Evolutionary conservation across 2,113 vertebrate genomes (phyloP).

Genomic region (Myocastor coypus): DNA sequence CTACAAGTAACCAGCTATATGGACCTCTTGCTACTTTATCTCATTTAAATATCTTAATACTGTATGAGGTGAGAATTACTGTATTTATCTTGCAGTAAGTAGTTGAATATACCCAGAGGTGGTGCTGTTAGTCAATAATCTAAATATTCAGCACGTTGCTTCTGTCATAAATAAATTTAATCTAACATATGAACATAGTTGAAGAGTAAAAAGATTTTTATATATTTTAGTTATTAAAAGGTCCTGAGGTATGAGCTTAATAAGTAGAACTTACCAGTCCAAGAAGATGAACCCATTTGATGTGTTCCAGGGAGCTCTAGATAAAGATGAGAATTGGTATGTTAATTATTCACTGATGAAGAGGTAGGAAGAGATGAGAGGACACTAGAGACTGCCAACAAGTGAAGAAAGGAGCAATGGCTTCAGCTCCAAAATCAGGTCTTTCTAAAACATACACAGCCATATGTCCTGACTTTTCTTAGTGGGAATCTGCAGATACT

Average conservation of each 20-base stretch:
- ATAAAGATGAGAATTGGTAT: background rate
- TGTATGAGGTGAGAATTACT: background rate
- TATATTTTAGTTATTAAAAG: background rate
- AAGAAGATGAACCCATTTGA: background rate
- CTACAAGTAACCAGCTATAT: background rate
- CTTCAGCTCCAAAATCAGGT: background rate
- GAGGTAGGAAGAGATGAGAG: background rate
- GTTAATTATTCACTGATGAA: background rate
- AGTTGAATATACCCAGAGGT: background rate
- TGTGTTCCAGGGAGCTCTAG: background rate
- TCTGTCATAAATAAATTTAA: background rate
- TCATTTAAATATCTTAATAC: background rate
- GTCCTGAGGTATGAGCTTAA: background rate
- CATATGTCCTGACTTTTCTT: background rate
- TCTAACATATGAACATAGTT: background rate
- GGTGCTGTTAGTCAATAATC: background rate
- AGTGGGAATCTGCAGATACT: background rate
- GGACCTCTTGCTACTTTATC: background rate
- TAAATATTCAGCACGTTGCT: background rate
- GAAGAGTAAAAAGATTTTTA: slow-evolving; percentile 14
- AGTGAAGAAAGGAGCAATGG: background rate
- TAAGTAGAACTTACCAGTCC: background rate
- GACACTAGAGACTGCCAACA: background rate
- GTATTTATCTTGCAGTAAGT: background rate
- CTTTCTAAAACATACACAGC: background rate